Percentiles rank a stretch among this genome's conserved stretches.
phyloP scores from a whole-genome alignment of 2,113 vertebrate genomes.

The Fukomys damarensis region DNA sequence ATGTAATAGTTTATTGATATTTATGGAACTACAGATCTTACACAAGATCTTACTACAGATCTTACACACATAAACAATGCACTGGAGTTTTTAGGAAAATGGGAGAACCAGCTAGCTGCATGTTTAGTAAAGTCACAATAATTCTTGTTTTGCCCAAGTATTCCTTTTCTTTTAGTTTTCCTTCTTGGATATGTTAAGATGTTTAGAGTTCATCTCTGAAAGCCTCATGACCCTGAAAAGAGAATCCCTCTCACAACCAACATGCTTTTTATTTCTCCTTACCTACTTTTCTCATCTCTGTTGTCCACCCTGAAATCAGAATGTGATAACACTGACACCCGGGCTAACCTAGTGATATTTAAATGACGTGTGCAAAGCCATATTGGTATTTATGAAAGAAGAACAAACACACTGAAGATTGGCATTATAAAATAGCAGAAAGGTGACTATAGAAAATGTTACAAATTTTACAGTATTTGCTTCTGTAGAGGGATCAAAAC shows the following conservation, averaged over 20 bases:
- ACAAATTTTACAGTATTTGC: background rate
- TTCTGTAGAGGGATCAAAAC: background rate
- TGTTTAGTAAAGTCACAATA: background rate
- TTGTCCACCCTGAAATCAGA: background rate
- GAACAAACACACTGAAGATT: background rate
- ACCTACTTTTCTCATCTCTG: background rate
- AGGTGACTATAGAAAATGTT: background rate
- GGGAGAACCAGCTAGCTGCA: background rate
- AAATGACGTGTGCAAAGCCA: background rate
- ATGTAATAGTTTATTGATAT: background rate
- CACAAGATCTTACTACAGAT: background rate
- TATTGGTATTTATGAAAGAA: background rate
- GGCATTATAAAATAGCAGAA: background rate
- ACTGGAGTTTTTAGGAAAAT: background rate
- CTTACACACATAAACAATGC: background rate
- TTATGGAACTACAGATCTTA: background rate
- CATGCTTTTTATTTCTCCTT: background rate
- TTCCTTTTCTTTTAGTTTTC: background rate
- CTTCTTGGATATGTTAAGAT: background rate
- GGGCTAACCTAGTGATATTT: background rate
- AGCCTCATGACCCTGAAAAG: background rate
- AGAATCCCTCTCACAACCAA: background rate
- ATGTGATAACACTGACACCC: background rate
- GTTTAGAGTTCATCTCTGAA: background rate
- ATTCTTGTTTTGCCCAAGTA: background rate